Evolutionary conservation across 2,888 invertebrate species (phyloP).

Genomic region (Saturnia pavonia): DNA sequence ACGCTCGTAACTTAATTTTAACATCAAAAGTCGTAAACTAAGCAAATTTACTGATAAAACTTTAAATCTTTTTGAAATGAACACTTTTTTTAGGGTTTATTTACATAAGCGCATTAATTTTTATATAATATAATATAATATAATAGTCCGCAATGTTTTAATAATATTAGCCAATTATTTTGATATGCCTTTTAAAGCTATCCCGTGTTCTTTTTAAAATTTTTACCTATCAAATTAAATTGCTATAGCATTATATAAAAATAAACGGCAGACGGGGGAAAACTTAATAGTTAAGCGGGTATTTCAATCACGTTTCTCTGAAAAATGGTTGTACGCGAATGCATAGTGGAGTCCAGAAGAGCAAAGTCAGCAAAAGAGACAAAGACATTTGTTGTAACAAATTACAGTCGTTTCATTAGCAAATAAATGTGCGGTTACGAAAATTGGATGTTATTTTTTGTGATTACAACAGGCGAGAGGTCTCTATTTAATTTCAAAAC

Average conservation of each 20-base stretch:
- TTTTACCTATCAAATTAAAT: background rate
- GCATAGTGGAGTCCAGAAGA: conserved; percentile 31
- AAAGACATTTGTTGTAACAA: conserved; percentile 46
- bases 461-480: conserved; percentile 41
- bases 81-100: conserved; percentile 31
- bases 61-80: conserved; percentile 29
- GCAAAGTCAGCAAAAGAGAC: conserved; percentile 32
- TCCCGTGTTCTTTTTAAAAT: background rate
- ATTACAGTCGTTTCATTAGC: conserved; percentile 57
- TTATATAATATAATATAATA: background rate
- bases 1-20: conserved; percentile 29
- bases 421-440: conserved; percentile 56
- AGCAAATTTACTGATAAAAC: conserved; percentile 33
- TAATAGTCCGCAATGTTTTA: too few relatives aligned
- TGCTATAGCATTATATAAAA: background rate
- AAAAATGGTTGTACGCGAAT: conserved; percentile 23
- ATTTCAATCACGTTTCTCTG: conserved; percentile 23
- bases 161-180: too few relatives aligned
- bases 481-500: conserved; percentile 35
- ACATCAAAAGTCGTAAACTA: conserved; percentile 27
- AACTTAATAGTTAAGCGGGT: conserved; percentile 12
- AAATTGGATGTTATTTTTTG: conserved; percentile 55
- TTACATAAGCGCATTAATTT: conserved; percentile 12
- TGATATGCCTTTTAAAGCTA: too few relatives aligned
- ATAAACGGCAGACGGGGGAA: conserved; percentile 14